A percentile compares a stretch with the other conserved stretches of the same genome.
Evolutionary conservation across 1,140 invertebrate species (phyloP).

Genomic region (Ptiloglossa arizonensis): DNA sequence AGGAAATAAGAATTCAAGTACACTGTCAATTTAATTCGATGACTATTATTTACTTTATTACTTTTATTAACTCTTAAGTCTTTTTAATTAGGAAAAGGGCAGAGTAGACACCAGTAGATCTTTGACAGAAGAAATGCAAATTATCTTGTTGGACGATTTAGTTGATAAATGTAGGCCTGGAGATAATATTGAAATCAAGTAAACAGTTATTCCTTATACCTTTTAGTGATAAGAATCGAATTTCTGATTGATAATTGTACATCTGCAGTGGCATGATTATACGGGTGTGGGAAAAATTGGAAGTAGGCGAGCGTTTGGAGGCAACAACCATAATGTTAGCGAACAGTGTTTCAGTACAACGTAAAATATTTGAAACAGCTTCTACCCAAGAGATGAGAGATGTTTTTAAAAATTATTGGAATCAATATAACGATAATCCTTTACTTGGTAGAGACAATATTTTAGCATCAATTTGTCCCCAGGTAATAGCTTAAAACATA

Average conservation of each 20-base stretch:
- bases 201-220: constrained; percentile 57
- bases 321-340: constrained; percentile 77
- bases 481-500: constrained; percentile 82
- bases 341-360: constrained; percentile 74
- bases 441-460: constrained; percentile 90
- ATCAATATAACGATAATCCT: constrained; percentile 84
- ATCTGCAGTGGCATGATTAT: constrained; percentile 88
- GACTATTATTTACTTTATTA: constrained; percentile 12
- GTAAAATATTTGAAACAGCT: constrained; percentile 73
- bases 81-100: constrained; percentile 69
- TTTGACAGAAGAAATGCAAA: constrained; percentile 67
- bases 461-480: constrained; percentile 91
- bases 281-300: constrained; percentile 87
- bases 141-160: constrained; percentile 92
- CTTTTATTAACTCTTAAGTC: constrained; percentile 26
- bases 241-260: constrained; percentile 13
- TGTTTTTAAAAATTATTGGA: constrained; percentile 90
- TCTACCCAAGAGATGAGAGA: constrained; percentile 84
- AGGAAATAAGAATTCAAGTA: constrained; percentile 94
- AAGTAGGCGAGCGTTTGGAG: constrained; percentile 84
- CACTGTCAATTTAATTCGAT: constrained; percentile 29
- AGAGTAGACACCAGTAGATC: constrained; percentile 59
- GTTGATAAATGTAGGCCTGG: constrained; percentile 94
- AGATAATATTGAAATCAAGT: constrained; percentile 93
- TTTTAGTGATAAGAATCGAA: neutral